These are phyloP conservation scores for Cololabis saira DNA, from an alignment of 2,113 vertebrate species.

Conservation along the genomic window DNA sequence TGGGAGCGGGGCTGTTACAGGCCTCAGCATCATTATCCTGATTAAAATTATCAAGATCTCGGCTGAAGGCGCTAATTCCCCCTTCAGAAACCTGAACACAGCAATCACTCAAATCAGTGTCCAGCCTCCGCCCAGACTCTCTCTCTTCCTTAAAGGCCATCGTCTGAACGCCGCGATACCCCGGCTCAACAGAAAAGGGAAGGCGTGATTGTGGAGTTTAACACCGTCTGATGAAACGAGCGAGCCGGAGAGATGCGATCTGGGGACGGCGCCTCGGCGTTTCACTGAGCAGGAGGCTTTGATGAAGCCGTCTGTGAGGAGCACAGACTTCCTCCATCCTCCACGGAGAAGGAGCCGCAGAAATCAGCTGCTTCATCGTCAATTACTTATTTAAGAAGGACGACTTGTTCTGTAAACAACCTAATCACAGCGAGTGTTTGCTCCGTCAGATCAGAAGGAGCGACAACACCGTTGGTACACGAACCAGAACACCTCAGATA, in stretches of 20 bases:
- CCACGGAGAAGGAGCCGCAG: too few relatives aligned
- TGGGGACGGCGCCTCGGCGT: neutral
- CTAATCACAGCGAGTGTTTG: neutral
- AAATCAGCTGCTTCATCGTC: too few relatives aligned
- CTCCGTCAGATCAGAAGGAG: too few relatives aligned
- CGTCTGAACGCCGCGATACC: neutral
- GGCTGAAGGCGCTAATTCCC: conserved; percentile 40
- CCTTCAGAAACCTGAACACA: conserved; percentile 47
- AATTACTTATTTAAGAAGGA: neutral
- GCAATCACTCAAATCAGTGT: conserved; percentile 49
- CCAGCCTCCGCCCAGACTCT: conserved; percentile 1
- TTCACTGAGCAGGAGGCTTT: too few relatives aligned
- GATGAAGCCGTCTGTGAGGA: too few relatives aligned
- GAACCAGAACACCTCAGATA: too few relatives aligned
- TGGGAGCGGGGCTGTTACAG: conserved; percentile 14
- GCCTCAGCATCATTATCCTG: conserved; percentile 39
- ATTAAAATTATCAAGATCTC: conserved; percentile 58
- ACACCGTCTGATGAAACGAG: conserved; percentile 33
- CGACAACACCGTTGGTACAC: too few relatives aligned
- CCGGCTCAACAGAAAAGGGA: conserved; percentile 7
- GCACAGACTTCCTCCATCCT: too few relatives aligned
- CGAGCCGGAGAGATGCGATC: conserved; percentile 33
- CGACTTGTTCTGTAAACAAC: neutral
- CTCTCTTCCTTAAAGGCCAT: neutral
- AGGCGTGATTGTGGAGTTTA: conserved; percentile 3